Evolutionary conservation across 2,797 vertebrate genomes (phyloP).

Genomic region (Megaceryle alcyon): DNA sequence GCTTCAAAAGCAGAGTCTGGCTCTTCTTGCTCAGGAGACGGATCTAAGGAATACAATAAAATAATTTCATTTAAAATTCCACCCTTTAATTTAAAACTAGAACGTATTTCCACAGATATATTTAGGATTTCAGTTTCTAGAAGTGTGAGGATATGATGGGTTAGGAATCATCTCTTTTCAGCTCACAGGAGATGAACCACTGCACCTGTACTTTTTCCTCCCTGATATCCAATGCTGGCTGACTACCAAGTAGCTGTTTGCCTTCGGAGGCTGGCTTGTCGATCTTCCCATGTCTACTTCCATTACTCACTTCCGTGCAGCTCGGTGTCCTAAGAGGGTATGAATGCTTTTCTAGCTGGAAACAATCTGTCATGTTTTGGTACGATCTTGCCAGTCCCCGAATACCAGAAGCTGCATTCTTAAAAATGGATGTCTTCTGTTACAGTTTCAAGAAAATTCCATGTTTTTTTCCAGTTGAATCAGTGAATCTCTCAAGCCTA

Average conservation of each 20-base stretch:
- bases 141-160: neutral
- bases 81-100: neutral
- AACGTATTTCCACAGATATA: neutral
- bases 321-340: neutral
- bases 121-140: neutral
- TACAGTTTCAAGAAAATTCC: neutral
- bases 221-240: neutral
- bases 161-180: neutral
- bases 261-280: neutral
- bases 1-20: constrained; percentile 98
- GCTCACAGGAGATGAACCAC: neutral
- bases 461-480: neutral
- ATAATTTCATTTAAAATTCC: neutral
- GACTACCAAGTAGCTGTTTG: neutral
- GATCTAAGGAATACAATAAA: constrained; percentile 76
- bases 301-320: neutral
- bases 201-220: neutral
- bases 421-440: neutral
- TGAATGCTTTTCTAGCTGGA: neutral
- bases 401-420: neutral
- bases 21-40: constrained; percentile 89
- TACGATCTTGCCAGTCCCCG: neutral
- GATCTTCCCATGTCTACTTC: neutral
- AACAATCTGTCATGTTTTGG: neutral
- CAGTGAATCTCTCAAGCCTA: neutral